Evolutionary conservation across 1,140 invertebrate genomes (phyloP), one percentile per base, ranked within the genome.

Genomic region (Rhopalosiphum maidis): DNA sequence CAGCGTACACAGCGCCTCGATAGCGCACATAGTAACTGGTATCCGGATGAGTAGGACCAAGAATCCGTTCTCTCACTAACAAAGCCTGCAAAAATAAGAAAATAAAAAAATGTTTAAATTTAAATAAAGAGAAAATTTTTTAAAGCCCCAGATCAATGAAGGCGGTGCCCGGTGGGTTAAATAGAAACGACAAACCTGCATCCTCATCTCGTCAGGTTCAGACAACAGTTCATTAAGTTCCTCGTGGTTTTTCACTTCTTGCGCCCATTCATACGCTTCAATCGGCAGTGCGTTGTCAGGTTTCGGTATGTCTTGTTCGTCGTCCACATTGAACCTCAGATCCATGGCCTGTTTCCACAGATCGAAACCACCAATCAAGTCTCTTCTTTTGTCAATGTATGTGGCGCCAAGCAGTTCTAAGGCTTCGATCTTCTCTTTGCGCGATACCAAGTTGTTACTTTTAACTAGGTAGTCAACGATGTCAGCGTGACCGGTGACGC

Each of bases 151-250:
- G n/a, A 77, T n/a, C 60, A 21, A 21, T 5, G 3, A n/a, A 8
- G 5, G 15, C 15, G 18, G 15, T 18, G 5, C 4, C 15, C 30
- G 30, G 25, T 11, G 55, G 11, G 25, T 3, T 30, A 22, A 22
- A 11, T 2, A 4, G 15, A 60, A 30, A 37, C 23, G 6, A 83
- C 82, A 0, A 22, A 86, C 98, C 95, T 99, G 99, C 98, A 99
- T 99, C 94, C 98, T 96, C 97, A 99, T 99, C 94, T 98, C 98
- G 95, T 99, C 98, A 0, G 98, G 98, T 95, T 99, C 98, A 0
- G 97, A 97, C 30, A 98, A 96, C 83, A 99, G 95, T 94, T 99
- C 98, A 94, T 99, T 97, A 25, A 99, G 95, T 94, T 97, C 97
- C 93, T 98, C 97, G 23, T 97, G 95, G 93, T 97, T 97, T 90